Evolutionary conservation across 2,888 invertebrate species (phyloP).

Genomic region (Eudasyphora cyanicolor): DNA sequence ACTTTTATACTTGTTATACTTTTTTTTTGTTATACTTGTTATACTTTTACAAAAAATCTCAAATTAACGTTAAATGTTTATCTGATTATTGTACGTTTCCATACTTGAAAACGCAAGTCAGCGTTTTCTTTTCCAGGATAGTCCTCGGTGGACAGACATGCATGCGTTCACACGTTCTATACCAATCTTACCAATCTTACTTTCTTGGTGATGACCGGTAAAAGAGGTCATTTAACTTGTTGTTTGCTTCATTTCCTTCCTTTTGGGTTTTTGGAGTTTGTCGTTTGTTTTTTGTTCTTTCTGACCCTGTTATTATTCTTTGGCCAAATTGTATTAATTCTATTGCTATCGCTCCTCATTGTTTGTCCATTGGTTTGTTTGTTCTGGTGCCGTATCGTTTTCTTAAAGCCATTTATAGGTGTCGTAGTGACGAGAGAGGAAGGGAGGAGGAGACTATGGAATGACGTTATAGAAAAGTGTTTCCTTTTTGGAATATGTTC

Average conservation of each 20-base stretch:
- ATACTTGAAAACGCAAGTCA: no score
- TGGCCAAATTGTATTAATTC: not conserved
- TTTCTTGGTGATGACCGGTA: not conserved
- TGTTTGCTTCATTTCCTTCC: no score
- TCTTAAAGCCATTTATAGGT: conserved; percentile 13
- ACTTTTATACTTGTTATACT: no score
- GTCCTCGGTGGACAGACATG: not conserved
- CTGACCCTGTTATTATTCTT: not conserved
- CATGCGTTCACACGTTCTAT: not conserved
- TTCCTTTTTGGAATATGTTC: conserved; percentile 35
- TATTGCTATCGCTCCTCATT: not conserved
- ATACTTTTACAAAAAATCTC: no score
- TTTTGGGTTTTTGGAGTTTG: no score
- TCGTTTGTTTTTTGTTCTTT: not conserved
- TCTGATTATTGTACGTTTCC: no score
- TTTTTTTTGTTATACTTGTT: no score
- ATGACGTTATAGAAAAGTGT: not conserved
- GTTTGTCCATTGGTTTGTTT: no score
- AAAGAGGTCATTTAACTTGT: conserved; percentile 33
- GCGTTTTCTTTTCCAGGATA: not conserved
- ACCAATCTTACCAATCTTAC: not conserved
- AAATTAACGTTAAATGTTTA: no score
- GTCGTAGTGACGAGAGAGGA: no score
- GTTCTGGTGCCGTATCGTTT: not conserved
- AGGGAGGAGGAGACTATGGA: no score